Conservation (phyloP, 1,140 invertebrate species). For the Scaptomyza montana region DNA sequence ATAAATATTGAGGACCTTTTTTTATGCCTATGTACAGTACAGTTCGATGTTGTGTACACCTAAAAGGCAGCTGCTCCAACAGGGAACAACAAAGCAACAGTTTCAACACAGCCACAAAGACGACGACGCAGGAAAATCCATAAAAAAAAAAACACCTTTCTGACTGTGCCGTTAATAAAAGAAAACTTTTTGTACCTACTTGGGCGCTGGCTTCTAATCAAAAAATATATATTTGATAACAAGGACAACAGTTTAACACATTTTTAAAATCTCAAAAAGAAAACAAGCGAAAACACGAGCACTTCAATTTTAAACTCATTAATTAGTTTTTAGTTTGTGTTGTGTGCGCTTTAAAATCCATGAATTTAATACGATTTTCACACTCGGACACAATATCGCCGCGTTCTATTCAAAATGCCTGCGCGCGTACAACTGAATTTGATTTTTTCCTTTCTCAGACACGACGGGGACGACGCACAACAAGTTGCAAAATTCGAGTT, state of each 20-base stretch:
- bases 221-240: slow-evolving; percentile 21
- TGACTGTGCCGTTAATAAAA: slow-evolving; percentile 19
- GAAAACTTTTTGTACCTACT: slow-evolving; percentile 36
- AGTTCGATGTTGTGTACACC: slow-evolving; percentile 36
- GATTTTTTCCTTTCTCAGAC: slow-evolving; percentile 51
- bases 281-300: not conserved
- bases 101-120: slow-evolving; percentile 39
- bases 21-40: slow-evolving; percentile 7
- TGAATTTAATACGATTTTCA: slow-evolving; percentile 26
- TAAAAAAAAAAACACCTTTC: slow-evolving; percentile 49
- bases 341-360: slow-evolving; percentile 28
- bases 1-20: slow-evolving; percentile 5
- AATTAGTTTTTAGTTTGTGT: slow-evolving; percentile 34
- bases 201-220: slow-evolving; percentile 36
- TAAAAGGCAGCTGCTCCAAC: slow-evolving; percentile 25
- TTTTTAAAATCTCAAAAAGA: not conserved
- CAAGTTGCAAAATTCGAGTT: slow-evolving; percentile 32
- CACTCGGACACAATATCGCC: slow-evolving; percentile 20
- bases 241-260: slow-evolving; percentile 1
- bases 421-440: slow-evolving; percentile 74
- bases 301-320: slow-evolving; percentile 12
- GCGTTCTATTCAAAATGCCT: slow-evolving; percentile 58
- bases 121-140: slow-evolving; percentile 46
- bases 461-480: slow-evolving; percentile 24
- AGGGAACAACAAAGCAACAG: slow-evolving; percentile 48